phyloP scores from a whole-genome alignment of 2,888 invertebrate genomes.

The Drosophila ustulata region DNA sequence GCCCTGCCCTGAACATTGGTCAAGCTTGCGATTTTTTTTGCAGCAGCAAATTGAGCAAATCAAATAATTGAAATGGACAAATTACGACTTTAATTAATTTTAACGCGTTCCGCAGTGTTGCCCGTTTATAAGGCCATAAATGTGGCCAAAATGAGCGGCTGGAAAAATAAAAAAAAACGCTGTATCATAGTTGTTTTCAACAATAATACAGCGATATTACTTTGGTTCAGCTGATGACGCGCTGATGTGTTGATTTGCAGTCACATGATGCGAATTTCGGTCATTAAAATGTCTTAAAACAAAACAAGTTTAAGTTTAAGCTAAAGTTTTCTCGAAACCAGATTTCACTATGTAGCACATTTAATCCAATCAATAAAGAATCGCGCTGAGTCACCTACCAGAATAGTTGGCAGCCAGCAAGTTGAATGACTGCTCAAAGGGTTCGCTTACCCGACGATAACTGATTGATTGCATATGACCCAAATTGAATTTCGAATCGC shows the following conservation, averaged over 20 bases:
- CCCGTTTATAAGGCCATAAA: conserved; percentile 21
- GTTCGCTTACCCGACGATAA: conserved; percentile 55
- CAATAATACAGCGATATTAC: conserved; percentile 17
- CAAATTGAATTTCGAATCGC: conserved; percentile 68
- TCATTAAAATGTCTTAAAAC: conserved; percentile 16
- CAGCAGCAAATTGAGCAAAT: conserved; percentile 15
- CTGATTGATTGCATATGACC: conserved; percentile 73
- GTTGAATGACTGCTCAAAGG: conserved; percentile 68
- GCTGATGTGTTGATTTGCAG: conserved; percentile 21
- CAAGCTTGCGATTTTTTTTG: conserved; percentile 33
- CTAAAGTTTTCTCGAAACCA: conserved; percentile 5
- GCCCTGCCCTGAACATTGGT: conserved; percentile 42
- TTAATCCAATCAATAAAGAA: conserved; percentile 53
- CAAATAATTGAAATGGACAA: conserved; percentile 17
- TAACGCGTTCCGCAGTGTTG: conserved; percentile 32
- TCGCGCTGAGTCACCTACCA: conserved; percentile 7
- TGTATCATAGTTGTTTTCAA: conserved; percentile 26
- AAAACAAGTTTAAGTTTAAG: conserved; percentile 44
- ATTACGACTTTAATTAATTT: conserved; percentile 24
- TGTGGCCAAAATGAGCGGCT: neutral
- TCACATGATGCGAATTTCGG: conserved; percentile 46
- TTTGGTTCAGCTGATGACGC: neutral
- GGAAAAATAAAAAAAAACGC: conserved; percentile 22
- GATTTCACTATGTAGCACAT: conserved; percentile 11
- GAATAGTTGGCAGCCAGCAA: conserved; percentile 41